A percentile compares a stretch with the other conserved stretches of the same genome.
These are phyloP conservation scores for Slavum lentiscoides DNA, from an alignment of 2,888 invertebrate genomes.

Conservation along the genomic window DNA sequence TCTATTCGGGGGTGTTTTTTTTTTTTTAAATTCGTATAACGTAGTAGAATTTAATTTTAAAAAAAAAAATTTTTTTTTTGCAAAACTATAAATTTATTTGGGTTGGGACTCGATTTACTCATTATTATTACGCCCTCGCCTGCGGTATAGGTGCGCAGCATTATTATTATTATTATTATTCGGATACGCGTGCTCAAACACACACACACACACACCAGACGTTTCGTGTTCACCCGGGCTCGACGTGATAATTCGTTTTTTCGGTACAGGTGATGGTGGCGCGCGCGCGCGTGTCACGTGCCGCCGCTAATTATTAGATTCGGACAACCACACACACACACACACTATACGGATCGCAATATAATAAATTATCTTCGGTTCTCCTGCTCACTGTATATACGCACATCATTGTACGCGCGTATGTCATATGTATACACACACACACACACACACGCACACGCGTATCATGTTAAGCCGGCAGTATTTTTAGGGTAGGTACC, in stretches of 20 bases:
- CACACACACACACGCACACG: no score
- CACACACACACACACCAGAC: constrained; percentile 10
- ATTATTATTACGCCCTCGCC: no score
- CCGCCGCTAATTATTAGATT: constrained; percentile 51
- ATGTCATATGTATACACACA: background rate
- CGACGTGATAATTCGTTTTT: constrained; percentile 31
- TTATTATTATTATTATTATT: no score
- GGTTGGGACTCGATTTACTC: no score
- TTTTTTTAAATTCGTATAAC: no score
- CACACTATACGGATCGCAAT: background rate
- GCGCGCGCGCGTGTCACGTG: constrained; percentile 37
- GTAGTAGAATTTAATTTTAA: no score
- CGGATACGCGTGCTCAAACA: background rate
- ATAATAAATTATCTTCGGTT: constrained; percentile 42
- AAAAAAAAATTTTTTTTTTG: no score
- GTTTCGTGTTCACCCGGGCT: constrained; percentile 25
- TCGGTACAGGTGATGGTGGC: constrained; percentile 42
- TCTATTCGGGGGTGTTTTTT: no score
- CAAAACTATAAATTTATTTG: no score
- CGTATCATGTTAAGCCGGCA: background rate
- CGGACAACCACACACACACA: constrained; percentile 24
- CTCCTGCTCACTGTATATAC: background rate
- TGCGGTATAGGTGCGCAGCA: no score
- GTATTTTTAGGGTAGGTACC: background rate
- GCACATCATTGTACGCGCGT: no score